Conservation (phyloP, 2,888 invertebrate genomes). For the Aporophyla nigra region DNA sequence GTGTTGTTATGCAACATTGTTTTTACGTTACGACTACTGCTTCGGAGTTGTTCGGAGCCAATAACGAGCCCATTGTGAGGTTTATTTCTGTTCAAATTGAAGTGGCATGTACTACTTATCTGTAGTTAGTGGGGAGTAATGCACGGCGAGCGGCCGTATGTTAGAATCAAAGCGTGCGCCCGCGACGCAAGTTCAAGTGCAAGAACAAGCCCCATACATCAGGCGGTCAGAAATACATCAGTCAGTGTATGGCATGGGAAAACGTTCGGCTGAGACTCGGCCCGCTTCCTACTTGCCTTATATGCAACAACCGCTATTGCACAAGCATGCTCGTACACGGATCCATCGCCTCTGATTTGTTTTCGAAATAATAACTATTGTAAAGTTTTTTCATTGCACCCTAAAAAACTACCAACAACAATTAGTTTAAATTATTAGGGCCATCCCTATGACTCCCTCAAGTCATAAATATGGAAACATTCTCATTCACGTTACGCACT, state of each 20-base stretch:
- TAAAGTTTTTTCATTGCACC: constrained; percentile 34
- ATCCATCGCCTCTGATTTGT: constrained; percentile 59
- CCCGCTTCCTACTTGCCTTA: constrained; percentile 86
- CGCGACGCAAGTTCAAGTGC: constrained; percentile 83
- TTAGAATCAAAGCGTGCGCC: constrained; percentile 73
- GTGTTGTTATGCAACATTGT: constrained; percentile 76
- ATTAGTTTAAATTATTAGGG: constrained; percentile 19
- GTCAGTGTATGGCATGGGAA: constrained; percentile 86
- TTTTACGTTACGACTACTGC: constrained; percentile 70
- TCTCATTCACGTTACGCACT: constrained; percentile 20
- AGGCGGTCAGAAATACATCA: constrained; percentile 84
- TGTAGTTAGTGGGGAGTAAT: constrained; percentile 65
- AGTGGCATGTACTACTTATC: constrained; percentile 64
- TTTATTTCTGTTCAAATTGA: constrained; percentile 67
- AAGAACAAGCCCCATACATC: constrained; percentile 82
- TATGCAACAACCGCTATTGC: constrained; percentile 80
- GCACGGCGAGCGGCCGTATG: constrained; percentile 67
- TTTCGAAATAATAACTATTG: constrained; percentile 58
- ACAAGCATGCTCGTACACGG: constrained; percentile 67
- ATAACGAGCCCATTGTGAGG: constrained; percentile 71
- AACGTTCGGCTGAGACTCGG: constrained; percentile 75
- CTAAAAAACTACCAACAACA: constrained; percentile 31
- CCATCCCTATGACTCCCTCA: constrained; percentile 41
- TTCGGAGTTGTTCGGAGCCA: constrained; percentile 66
- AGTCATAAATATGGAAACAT: constrained; percentile 52